A percentile compares a stretch with the other conserved stretches of the same genome.
These are phyloP conservation scores for Polietes domitor DNA, from an alignment of 2,888 invertebrate species.

Conservation along the genomic window DNA sequence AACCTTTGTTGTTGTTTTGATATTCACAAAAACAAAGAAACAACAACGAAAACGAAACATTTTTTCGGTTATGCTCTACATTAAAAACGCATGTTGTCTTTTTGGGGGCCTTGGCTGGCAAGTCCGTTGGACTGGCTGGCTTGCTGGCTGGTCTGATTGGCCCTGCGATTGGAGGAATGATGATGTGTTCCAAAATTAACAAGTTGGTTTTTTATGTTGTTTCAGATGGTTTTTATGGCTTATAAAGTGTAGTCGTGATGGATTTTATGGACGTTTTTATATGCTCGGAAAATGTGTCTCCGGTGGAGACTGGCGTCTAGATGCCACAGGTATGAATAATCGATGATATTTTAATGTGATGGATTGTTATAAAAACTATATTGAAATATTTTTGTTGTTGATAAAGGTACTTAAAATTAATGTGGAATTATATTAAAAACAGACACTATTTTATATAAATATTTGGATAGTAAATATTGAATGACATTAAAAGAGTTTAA, in stretches of 20 bases:
- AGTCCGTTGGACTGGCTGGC: background rate
- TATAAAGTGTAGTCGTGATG: slow-evolving; percentile 13
- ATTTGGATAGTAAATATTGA: too few species aligned
- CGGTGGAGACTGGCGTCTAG: background rate
- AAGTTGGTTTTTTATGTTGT: slow-evolving; percentile 4
- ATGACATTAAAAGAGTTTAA: too few species aligned
- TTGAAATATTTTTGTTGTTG: background rate
- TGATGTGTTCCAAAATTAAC: slow-evolving; percentile 13
- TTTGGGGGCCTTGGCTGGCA: background rate
- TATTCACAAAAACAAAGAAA: background rate
- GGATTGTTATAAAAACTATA: background rate
- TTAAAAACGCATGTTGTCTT: slow-evolving; percentile 15
- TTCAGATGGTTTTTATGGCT: slow-evolving; percentile 10
- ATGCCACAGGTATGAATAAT: background rate
- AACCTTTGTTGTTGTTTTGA: slow-evolving; percentile 8
- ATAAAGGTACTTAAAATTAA: too few species aligned
- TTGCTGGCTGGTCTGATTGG: background rate
- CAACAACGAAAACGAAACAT: background rate
- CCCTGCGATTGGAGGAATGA: background rate
- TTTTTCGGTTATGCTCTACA: slow-evolving; percentile 30
- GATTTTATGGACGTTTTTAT: background rate
- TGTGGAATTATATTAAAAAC: background rate
- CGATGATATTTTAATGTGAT: slow-evolving; percentile 1
- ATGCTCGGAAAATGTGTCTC: background rate
- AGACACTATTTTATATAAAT: too few species aligned